These are phyloP conservation scores for Hirtodrosophila duncani DNA, from an alignment of 2,888 invertebrate species.

Conservation along the genomic window DNA sequence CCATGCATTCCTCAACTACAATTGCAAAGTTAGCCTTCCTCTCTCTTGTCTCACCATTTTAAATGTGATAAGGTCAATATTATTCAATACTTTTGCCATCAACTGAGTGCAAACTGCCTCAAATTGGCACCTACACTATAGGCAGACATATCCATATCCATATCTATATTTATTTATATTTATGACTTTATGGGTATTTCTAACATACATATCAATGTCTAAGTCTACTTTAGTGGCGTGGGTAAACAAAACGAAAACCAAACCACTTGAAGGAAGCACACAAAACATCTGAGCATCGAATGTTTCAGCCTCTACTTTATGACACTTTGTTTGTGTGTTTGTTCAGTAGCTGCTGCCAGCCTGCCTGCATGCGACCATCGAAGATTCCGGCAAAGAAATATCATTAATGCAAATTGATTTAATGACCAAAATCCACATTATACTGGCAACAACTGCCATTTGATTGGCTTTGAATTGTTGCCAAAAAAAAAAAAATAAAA, in stretches of 20 bases:
- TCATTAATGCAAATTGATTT: conserved; percentile 61
- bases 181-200: not conserved
- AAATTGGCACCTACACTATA: no score
- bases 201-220: no score
- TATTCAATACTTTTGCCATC: no score
- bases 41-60: no score
- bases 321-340: conserved; percentile 14
- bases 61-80: conserved; percentile 34
- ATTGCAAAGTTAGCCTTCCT: no score
- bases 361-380: conserved; percentile 12
- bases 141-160: not conserved
- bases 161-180: not conserved
- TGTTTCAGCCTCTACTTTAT: conserved; percentile 7
- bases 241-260: conserved; percentile 25
- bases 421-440: conserved; percentile 29
- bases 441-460: conserved; percentile 29
- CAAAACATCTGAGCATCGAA: conserved; percentile 18
- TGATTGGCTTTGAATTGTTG: conserved; percentile 43
- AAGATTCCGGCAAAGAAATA: conserved; percentile 25
- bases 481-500: conserved; percentile 18
- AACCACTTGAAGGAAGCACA: conserved; percentile 34
- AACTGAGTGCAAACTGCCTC: no score
- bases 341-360: conserved; percentile 27
- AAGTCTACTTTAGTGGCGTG: no score
- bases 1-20: no score